phyloP scores from a whole-genome alignment of 1,140 invertebrate genomes.

The Pogonomyrmex californicus region DNA sequence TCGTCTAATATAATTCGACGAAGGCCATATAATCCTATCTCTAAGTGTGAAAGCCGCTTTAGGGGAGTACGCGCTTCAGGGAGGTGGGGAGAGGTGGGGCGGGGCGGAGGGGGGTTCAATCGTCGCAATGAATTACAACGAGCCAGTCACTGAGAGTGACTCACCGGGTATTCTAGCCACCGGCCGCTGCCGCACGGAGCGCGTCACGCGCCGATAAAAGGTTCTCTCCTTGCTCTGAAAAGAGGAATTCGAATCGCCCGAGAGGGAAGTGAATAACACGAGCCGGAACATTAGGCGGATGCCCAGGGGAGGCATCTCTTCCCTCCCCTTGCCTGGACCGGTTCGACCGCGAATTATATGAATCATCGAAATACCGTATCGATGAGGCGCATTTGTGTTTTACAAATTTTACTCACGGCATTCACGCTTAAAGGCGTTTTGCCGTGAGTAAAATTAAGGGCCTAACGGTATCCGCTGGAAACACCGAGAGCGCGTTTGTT shows the following conservation, averaged over 20 bases:
- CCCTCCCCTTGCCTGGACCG: neutral
- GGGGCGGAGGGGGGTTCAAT: too few species aligned
- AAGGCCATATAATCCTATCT: too few species aligned
- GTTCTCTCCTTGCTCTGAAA: constrained; percentile 29
- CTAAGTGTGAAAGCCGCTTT: constrained; percentile 68
- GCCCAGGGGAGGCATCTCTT: constrained; percentile 3
- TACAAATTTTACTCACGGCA: too few species aligned
- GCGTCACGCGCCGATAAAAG: constrained; percentile 56
- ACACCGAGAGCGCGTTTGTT: neutral
- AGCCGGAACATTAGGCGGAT: constrained; percentile 34
- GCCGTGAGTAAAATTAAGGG: constrained; percentile 36
- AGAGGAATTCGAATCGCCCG: constrained; percentile 65
- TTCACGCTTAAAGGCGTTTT: too few species aligned
- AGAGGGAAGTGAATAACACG: constrained; percentile 50
- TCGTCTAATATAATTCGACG: too few species aligned
- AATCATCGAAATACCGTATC: constrained; percentile 60
- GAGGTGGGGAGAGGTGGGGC: constrained; percentile 21
- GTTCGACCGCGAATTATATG: constrained; percentile 61
- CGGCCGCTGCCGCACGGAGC: constrained; percentile 34
- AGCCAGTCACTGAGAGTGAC: constrained; percentile 76
- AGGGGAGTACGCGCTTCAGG: constrained; percentile 47
- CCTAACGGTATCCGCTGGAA: constrained; percentile 16
- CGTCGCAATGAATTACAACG: constrained; percentile 80
- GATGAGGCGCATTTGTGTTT: constrained; percentile 4
- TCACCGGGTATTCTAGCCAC: constrained; percentile 64